Evolutionary conservation across 2,888 invertebrate genomes (phyloP), one percentile per base, ranked within the genome.

Genomic region (Acrocyrtus sp.): DNA sequence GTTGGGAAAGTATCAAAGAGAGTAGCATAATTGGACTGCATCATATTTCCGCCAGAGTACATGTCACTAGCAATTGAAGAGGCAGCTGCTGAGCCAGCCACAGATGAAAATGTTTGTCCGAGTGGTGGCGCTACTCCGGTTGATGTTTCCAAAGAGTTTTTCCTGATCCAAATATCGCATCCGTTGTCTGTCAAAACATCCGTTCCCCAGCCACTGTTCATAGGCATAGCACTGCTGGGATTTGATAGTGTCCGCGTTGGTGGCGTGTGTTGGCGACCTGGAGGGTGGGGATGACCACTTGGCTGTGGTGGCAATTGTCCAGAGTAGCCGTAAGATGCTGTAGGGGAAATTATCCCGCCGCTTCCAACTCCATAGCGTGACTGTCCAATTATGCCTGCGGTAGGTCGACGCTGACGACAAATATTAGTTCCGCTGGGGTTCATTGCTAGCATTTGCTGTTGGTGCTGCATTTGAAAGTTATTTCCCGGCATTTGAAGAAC

Each of bases 141-240:
- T 10, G 10, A 27, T 21, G 50, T 24, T 4, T 69, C 61, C 54
- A 69, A 6, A 8, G 69, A 70, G 27, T 61, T 63, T 27, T 65
- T 62, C 8, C 75, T 4, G 19, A 65, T 76, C 81, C 81, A 81
- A 68, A 78, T 75, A 66, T 78, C 81, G 62, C 78, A 78, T 26
- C 78, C 78, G 67, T 79, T 80, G 34, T 80, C 78, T 4, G 78
- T 72, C 17, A 79, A 62, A 68, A 75, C 75, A 22, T 80, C 79
- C 0, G 56, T 22, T 6, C 70, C 76, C 75, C 77, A 78, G 41
- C 58, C 54, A 66, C 50, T 67, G 41, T 58, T 50, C 50, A 50
- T 50, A n/a, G 45, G 45, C 39, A 62, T 63, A 6, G 6, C 29
- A 5, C 15, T 43, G 22, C 21, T 50, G 1, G 63, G 53, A 58